Evolutionary conservation across 1,140 invertebrate genomes (phyloP), one percentile per base, ranked within the genome.

Genomic region (Trypoxylus dichotomus): DNA sequence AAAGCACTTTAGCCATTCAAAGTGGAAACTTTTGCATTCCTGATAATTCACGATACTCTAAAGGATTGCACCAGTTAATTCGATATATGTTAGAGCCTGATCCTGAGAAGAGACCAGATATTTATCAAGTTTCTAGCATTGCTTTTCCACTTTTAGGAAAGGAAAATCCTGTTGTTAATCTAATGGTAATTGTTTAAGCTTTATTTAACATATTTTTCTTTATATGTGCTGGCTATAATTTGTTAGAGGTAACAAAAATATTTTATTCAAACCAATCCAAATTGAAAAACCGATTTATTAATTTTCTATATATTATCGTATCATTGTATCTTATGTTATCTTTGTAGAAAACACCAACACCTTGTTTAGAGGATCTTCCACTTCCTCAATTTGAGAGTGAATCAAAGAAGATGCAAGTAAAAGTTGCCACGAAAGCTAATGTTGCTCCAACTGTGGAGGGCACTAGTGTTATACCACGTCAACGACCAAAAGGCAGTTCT

Each of bases 1-100:
- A 98, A 87, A 97, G 95, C 85, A 93, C 94, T 15, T 87, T 98
- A 79, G 97, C 97, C 63, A 98, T 98, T 84, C 96, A 97, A 87
- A 96, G 92, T 86, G 96, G 94, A 63, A 94, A 94, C 83, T 96
- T 97, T 85, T 91, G 90, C 76, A 94, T 98, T 87, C 96, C 96
- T 71, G 94, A 96, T 86, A 91, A 89, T 87, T 94, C 93, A 29
- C 92, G 89, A 87, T 96, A 92, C 88, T 92, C 91, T n/a, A 87
- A 86, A 81, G 87, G 88, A 47, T 84, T 90, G 84, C 89, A 90
- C 85, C 87, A 89, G 82, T 82, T 90, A 77, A 90, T 90, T 72
- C 84, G 93, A 79, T 97, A 93, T 83, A 95, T 97, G 92, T 87
- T 97, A 76, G 94, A 96, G 84, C 91, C 93, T 42, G 94, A 97